Evolutionary conservation across 2,113 vertebrate genomes (phyloP), one percentile per base, ranked within the genome.

Genomic region (Mohoua ochrocephala): DNA sequence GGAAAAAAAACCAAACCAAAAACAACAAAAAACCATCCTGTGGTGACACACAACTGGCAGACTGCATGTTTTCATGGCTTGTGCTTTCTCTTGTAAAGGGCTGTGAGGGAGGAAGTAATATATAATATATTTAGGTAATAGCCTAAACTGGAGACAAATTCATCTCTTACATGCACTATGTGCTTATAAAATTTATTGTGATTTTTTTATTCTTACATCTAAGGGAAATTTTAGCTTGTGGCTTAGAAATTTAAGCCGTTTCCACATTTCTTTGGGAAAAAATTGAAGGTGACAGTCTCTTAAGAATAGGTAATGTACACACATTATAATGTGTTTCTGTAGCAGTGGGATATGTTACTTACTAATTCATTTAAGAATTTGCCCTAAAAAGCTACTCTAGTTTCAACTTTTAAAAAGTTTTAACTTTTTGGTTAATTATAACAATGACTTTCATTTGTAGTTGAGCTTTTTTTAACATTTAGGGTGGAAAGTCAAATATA

Each of bases 1-100:
- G 5, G 31, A 2, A 30, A 39, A 56, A 63, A 45, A 15, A 1
- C 0, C 9, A 5, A 39, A n/a, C n/a, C n/a, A n/a, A n/a, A n/a
- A n/a, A n/a, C n/a, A 44, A 41, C 10, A 44, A 19, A 19, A 20
- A 59, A 0, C 15, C 35, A 41, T 42, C 74, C 85, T 47, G 24
- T 87, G 75, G 56, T 80, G 60, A 69, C 44, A 79, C 19, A 60
- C n/a, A 68, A 20, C 22, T 84, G 77, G 44, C 44, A 80, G 26
- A 47, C 35, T 49, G 26, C 7, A 41, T 60, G n/a, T 67, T 85
- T 82, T 81, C 63, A 21, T 96, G 52, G 28, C 17, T 88, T 80
- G 19, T 42, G 15, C 41, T 53, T 59, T 93, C 47, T 65, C 73
- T 74, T 50, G 49, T 80, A 68, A 74, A 68, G 33, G 28, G 5